Base-by-base conservation (phyloP, 2,888 invertebrate genomes). In the Eupithecia exiguata region DNA sequence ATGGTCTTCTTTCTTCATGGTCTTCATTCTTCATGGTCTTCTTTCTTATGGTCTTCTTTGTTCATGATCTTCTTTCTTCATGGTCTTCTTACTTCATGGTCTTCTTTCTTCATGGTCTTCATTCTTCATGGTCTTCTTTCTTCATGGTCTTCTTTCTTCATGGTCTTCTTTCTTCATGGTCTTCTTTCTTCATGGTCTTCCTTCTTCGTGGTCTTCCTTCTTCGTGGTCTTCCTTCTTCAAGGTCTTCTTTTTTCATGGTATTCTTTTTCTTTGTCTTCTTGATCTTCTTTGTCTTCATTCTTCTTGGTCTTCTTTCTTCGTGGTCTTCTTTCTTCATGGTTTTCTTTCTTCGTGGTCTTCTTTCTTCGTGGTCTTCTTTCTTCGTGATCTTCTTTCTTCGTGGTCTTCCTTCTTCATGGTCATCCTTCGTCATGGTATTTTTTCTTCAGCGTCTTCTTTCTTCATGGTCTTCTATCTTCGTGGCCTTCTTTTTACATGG, bases 11-110 rank as follows among this genome's bases (percentile, higher is more conserved):
- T 72, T 30, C 62, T 58, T 21, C 21, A 49, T 18, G 18, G 18
- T 75, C 49, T 70, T 70, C 65, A 16, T 71, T 74, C 36, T 72
- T 35, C 36, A 62, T 10, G 6, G 73, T 75, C 71, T 75, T 79
- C 21, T 21, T 53, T 53, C 49, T 53, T 53, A 10, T 10, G 0
- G 21, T 53, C 49, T 21, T 53, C n/a, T 21, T 10, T 21, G 53
- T 62, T 21, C 30, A 43, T 10, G 10, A 46, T 77, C 76, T 46
- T 46, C 43, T 40, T 69, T 75, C 73, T 77, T 66, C 69, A 49
- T 46, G 35, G 70, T 77, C 61, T 74, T 72, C 74, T 43, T 63
- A n/a, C 62, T 62, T 21, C 38, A 65, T 6, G 9, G 53, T 73
- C 69, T 74, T 75, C 38, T 58, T 68, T 69, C 71, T 71, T 70